Conservation (phyloP, 2,113 vertebrate species). For the Gymnorhina tibicen region DNA sequence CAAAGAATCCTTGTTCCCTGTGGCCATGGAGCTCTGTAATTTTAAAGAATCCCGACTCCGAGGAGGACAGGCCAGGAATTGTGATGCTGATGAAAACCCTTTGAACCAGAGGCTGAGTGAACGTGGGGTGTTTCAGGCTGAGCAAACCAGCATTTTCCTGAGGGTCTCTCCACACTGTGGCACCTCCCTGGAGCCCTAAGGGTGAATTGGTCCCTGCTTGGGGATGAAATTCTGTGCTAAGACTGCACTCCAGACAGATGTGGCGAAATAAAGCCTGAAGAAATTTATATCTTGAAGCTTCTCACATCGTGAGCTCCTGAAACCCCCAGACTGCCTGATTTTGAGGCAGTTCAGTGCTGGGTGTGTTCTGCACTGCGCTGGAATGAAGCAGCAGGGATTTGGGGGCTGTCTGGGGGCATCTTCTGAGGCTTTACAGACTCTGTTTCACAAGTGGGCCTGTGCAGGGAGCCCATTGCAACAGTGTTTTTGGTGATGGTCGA, state of each 20-base stretch:
- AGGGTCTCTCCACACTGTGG: background rate
- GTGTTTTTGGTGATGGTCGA: background rate
- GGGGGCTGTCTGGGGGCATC: background rate
- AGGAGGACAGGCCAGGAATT: background rate
- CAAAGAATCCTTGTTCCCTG: background rate
- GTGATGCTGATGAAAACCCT: background rate
- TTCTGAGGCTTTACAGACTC: background rate
- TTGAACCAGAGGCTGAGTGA: background rate
- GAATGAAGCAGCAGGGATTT: background rate
- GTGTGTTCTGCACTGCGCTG: background rate
- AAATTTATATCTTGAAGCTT: background rate
- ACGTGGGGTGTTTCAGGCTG: background rate
- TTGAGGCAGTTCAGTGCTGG: background rate
- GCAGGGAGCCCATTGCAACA: background rate
- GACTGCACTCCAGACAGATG: background rate
- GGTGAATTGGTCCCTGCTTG: background rate
- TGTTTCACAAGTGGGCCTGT: background rate
- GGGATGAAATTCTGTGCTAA: background rate
- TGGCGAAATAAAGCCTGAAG: background rate
- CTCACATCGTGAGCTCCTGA: background rate
- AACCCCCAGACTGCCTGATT: rapidly evolving
- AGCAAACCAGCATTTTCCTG: background rate
- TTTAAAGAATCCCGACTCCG: background rate
- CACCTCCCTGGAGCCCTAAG: background rate
- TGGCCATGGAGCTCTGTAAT: background rate